A percentile compares a stretch with the other conserved stretches of the same genome.
Evolutionary conservation across 2,797 vertebrate species (phyloP).

Genomic region (Halcyon badia): DNA sequence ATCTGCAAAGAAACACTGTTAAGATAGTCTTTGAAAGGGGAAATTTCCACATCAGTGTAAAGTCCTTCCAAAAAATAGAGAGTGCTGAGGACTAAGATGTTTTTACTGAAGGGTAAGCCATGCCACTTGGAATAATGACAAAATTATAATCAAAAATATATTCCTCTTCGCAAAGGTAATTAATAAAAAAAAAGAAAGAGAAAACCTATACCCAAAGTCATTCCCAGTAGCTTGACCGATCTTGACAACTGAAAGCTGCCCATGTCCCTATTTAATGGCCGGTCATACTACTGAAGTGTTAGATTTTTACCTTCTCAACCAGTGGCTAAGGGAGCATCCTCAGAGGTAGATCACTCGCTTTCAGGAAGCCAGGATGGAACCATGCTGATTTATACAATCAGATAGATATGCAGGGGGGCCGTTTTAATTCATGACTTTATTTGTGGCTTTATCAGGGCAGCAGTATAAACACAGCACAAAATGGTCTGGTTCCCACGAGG

Average conservation of each 20-base stretch:
- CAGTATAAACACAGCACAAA: neutral
- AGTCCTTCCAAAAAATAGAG: neutral
- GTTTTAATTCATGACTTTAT: neutral
- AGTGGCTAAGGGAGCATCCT: neutral
- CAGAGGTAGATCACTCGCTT: neutral
- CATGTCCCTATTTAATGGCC: neutral
- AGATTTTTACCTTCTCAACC: neutral
- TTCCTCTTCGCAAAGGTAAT: neutral
- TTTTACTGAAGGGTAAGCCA: neutral
- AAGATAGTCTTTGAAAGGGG: neutral
- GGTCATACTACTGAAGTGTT: neutral
- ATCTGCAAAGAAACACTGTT: neutral
- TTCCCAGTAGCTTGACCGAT: neutral
- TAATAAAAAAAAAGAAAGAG: neutral
- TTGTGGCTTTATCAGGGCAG: neutral
- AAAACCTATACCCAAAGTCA: neutral
- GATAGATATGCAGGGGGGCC: neutral
- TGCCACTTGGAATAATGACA: neutral
- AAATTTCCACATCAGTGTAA: neutral
- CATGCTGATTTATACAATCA: neutral
- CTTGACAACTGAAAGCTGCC: neutral
- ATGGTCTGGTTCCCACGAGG: neutral
- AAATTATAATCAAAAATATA: neutral
- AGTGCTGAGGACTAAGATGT: rapidly evolving
- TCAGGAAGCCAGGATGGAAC: neutral